These are phyloP conservation scores for Aegotheles bennettii DNA, from an alignment of 2,113 vertebrate species.

Conservation along the genomic window DNA sequence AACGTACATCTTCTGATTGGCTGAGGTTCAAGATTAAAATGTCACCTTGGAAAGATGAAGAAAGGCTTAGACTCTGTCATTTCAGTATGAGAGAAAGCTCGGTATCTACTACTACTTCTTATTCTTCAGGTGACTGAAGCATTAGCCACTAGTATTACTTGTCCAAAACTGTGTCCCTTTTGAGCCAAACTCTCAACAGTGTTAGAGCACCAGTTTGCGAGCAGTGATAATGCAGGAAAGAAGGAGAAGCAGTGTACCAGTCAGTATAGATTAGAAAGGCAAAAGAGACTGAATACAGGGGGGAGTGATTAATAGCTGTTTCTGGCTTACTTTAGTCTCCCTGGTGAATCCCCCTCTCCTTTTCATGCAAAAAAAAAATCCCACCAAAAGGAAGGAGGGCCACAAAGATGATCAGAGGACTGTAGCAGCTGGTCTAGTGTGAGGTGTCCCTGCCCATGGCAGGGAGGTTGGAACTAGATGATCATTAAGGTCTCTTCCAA, in stretches of 20 bases:
- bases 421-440: no score
- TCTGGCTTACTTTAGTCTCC: neutral
- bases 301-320: neutral
- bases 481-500: no score
- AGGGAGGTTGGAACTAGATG: no score
- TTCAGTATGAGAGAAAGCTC: neutral
- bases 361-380: neutral
- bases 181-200: neutral
- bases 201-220: neutral
- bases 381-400: neutral
- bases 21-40: neutral
- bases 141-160: neutral
- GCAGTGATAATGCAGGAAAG: neutral
- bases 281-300: neutral
- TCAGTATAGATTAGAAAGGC: neutral
- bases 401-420: no score
- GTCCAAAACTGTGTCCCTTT: neutral
- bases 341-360: neutral
- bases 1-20: rapidly evolving
- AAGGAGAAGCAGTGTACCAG: neutral
- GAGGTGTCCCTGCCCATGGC: no score
- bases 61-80: neutral
- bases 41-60: neutral
- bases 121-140: neutral
- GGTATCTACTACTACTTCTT: neutral